A percentile compares a stretch with the other conserved stretches of the same genome.
phyloP scores from a whole-genome alignment of 2,113 vertebrate genomes.

The Vidua macroura region DNA sequence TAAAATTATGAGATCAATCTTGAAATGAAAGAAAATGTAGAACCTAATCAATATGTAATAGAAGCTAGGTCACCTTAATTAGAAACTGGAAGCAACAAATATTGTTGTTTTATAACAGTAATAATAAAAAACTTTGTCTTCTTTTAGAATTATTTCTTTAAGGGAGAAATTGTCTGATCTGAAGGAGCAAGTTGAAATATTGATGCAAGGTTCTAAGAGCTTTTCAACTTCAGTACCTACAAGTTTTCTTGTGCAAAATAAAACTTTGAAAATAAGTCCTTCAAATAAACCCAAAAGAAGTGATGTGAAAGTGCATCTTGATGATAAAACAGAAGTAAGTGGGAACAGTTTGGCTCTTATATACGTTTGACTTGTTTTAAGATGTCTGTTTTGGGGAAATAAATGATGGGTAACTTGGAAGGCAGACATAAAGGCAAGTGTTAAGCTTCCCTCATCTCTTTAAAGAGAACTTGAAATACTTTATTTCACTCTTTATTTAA shows the following conservation, averaged over 20 bases:
- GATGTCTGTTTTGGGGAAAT: neutral
- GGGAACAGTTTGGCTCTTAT: neutral
- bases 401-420: neutral
- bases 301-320: constrained; percentile 19
- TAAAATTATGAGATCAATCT: neutral
- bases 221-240: neutral
- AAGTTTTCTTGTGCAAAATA: neutral
- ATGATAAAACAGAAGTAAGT: constrained; percentile 61
- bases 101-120: neutral
- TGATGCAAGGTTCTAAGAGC: constrained; percentile 40
- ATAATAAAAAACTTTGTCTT: constrained; percentile 15
- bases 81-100: neutral
- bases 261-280: neutral
- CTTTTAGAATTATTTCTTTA: constrained; percentile 72
- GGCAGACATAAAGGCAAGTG: neutral
- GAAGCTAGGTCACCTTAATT: neutral
- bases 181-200: constrained; percentile 66
- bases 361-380: neutral
- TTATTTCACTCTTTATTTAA: neutral
- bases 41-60: neutral
- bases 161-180: constrained; percentile 68
- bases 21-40: neutral
- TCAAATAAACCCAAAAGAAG: neutral
- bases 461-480: constrained; percentile 1
- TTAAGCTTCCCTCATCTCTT: neutral